These are phyloP conservation scores for Cylindroiulus punctatus DNA, from an alignment of 2,888 invertebrate genomes.

Conservation along the genomic window DNA sequence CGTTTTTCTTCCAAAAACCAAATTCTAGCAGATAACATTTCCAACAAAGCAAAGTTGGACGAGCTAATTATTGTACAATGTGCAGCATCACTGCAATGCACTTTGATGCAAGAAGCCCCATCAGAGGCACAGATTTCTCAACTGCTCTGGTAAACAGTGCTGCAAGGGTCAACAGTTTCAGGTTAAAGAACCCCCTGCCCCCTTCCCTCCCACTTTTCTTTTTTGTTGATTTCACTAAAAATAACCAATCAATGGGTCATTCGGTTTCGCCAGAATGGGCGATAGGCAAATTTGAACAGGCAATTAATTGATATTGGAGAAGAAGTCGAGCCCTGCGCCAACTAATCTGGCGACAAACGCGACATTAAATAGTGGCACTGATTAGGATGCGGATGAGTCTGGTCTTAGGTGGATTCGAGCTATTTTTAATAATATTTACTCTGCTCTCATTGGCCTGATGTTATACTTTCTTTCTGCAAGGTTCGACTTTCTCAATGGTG, in stretches of 20 bases:
- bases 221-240: background rate
- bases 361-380: constrained; percentile 30
- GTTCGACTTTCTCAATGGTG: background rate
- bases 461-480: background rate
- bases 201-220: constrained; percentile 2
- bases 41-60: background rate
- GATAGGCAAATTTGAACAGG: constrained; percentile 16
- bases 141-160: background rate
- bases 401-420: constrained; percentile 37
- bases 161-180: background rate
- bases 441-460: background rate
- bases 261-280: background rate
- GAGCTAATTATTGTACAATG: no score
- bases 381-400: constrained; percentile 47
- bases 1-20: no score
- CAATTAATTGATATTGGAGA: constrained; percentile 13
- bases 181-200: background rate
- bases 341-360: constrained; percentile 36
- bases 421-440: constrained; percentile 30
- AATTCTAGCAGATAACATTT: background rate
- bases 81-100: no score
- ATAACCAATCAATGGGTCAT: background rate
- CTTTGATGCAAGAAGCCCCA: no score
- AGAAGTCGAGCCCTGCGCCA: background rate
- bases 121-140: background rate